Base-by-base conservation (phyloP, 2,888 invertebrate species). In the Plemyria rubiginata region DNA sequence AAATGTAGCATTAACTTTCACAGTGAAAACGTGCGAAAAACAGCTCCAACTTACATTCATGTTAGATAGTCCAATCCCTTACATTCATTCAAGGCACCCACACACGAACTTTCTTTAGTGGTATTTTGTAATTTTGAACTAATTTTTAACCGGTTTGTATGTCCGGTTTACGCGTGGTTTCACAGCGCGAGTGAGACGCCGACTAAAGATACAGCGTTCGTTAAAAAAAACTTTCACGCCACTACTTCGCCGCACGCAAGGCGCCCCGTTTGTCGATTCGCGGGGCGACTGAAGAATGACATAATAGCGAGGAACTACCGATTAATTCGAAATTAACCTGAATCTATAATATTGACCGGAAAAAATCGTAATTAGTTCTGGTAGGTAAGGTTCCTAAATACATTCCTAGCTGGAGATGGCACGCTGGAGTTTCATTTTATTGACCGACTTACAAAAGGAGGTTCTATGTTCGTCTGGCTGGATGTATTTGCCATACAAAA, bases 31-130 rank as follows among this genome's bases (percentile, higher is more conserved):
- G 56, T 46, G 59, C 53, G 60, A 63, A 66, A 62, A 62, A n/a
- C 38, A 38, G n/a, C 15, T 49, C 9, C 3, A 41, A 79, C 80
- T 81, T 74, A 80, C 81, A 60, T 80, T 79, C 81, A 81, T 81
- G 68, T 70, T 73, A 62, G 65, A 57, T 61, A 51, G 60, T 15
- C 55, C 49, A 63, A 70, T 71, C 69, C 70, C 58, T 57, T 59
- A 32, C 53, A 40, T 59, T 59, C 62, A 66, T 67, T 61, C 67
- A 67, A 59, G 60, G 64, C 63, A 70, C 66, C 70, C 8, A 64
- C 64, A 62, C 68, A 70, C 70, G 61, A 66, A 67, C 72, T 76
- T 73, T 74, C 71, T 72, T 73, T 58, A 51, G 53, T 36, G 68
- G 70, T 70, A 72, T 73, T 72, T 68, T 62, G 54, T 65, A 60